Evolutionary conservation across 2,113 vertebrate genomes (phyloP), one percentile per base, ranked within the genome.

Genomic region (Acinonyx jubatus): DNA sequence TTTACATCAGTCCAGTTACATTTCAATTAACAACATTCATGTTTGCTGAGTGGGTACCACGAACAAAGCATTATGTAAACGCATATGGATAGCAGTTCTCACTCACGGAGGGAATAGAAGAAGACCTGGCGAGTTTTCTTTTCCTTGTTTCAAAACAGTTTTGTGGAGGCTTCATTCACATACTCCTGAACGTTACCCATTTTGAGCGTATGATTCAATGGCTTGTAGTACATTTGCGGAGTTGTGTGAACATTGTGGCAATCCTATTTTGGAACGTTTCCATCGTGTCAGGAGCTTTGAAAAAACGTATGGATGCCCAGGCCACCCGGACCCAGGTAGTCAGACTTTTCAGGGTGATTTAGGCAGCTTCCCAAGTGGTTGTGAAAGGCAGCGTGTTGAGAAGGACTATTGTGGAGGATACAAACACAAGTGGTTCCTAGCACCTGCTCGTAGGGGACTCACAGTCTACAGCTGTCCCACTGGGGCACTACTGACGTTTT

Each of bases 1-100:
- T 96, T 92, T 55, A 71, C 86, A 87, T 90, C 79, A 91, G 71
- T 71, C 23, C 19, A 73, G n/a, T 73, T 82, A n/a, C 31, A 91
- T 76, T 93, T 93, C 7, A 38, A 27, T 86, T 71, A 73, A n/a
- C 66, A 65, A 9, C 61, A 73, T 69, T 89, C 27, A 63, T 31
- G 36, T 68, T 74, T 93, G 38, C 27, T 27, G 2, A 76, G 57
- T 3, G 8, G 29, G 3, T 85, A 27, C 21, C 73, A 8, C 7
- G 87, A 94, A 41, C 13, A 13, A 36, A 74, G 14, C 19, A 41
- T n/a, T 50, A 52, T 4, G 36, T 4, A 81, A 8, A 48, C 4
- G 19, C 21, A 79, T 16, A 57, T n/a, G 36, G 45, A 66, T 5
- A 91, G 45, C 19, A 45, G 16, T 45, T 91, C 48, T 94, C 55